Conservation (phyloP, 2,797 vertebrate species). For the Prunella strophiata region DNA sequence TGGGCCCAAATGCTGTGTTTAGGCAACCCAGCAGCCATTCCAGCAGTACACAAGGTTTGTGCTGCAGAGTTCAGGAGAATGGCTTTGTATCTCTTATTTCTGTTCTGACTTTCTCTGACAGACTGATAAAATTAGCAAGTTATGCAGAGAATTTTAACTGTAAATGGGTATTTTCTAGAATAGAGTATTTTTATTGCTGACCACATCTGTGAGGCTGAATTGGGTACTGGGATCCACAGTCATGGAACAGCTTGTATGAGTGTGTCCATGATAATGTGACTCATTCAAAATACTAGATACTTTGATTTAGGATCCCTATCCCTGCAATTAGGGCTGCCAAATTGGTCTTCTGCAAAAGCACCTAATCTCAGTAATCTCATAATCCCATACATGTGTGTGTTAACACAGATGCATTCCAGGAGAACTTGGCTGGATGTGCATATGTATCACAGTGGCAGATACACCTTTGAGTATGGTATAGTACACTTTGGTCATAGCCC, state of each 20-base stretch:
- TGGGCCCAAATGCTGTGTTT: fast-evolving
- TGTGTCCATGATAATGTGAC: background rate
- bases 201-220: background rate
- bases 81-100: background rate
- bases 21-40: background rate
- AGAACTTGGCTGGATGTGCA: background rate
- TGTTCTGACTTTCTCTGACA: background rate
- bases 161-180: background rate
- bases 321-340: background rate
- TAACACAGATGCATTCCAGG: background rate
- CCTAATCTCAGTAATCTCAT: background rate
- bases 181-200: background rate
- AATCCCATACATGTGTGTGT: background rate
- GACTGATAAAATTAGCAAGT: background rate
- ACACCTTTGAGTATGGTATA: background rate
- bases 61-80: background rate
- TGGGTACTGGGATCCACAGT: background rate
- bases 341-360: background rate
- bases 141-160: background rate
- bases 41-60: background rate
- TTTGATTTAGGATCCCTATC: background rate
- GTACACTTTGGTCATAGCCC: fast-evolving
- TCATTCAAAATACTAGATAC: background rate
- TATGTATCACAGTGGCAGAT: background rate
- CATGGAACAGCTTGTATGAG: background rate